Evolutionary conservation across 2,113 vertebrate species (phyloP), one percentile per base, ranked within the genome.

Genomic region (Ivindomyrus marchei): DNA sequence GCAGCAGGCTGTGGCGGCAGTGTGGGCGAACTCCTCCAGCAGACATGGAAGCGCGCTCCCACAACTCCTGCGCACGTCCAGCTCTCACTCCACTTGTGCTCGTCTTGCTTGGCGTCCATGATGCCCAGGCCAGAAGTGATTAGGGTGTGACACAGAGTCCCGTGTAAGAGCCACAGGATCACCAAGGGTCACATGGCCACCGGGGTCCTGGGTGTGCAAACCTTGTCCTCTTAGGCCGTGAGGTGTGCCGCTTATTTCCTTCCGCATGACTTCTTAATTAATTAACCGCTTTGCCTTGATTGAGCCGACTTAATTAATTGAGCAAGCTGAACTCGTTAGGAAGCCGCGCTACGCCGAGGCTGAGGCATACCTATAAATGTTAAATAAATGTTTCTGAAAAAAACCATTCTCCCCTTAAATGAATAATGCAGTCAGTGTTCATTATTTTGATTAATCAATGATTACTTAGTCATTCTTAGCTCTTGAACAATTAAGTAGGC

Each of bases 401-500:
- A 70, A 70, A 70, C n/a, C 27, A 70, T 70, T 80, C 74, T 80
- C 74, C 6, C 36, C 36, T 80, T 80, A 80, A 80, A 80, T 80
- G 74, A 80, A 80, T 80, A 80, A 80, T 80, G 74, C 74, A 80
- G 74, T 80, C 36, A 36, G 74, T 80, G 31, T 80, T 80, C 74
- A 80, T 80, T 80, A 80, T 80, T 80, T 80, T 80, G 74, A 80
- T 80, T 80, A 80, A 80, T 80, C 74, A 80, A 80, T 80, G 74
- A 80, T 80, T 80, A 80, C 74, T 80, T 80, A 80, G 74, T 80
- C 74, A 80, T 80, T 80, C 74, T 80, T 80, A 80, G 74, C 74
- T 80, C 74, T 80, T 80, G 74, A 80, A 80, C 74, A 80, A 80
- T 80, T 80, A 80, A 80, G 74, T 42, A 80, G 74, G 36, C 74